Percentiles rank a stretch among this genome's conserved stretches.
Evolutionary conservation across 2,797 vertebrate species (phyloP).

Genomic region (Alcedo atthis): DNA sequence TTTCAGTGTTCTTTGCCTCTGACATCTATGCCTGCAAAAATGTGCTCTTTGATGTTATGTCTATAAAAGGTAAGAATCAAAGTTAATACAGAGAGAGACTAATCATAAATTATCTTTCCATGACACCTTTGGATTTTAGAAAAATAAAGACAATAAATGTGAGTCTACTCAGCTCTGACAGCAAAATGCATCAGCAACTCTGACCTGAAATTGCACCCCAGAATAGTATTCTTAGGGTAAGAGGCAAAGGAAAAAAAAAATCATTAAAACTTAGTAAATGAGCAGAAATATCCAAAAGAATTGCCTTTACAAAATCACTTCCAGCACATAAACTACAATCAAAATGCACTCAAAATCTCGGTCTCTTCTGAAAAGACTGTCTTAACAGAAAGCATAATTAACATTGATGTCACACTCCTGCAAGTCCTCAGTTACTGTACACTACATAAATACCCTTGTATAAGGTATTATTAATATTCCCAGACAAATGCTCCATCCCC

Average conservation of each 20-base stretch:
- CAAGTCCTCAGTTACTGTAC: constrained; percentile 60
- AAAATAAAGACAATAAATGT: constrained; percentile 1
- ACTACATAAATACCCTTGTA: constrained; percentile 36
- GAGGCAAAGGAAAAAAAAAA: neutral
- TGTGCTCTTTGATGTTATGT: neutral
- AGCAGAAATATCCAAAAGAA: neutral
- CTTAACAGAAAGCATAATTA: constrained; percentile 45
- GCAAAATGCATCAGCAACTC: neutral
- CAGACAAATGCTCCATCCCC: neutral
- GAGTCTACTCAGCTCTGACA: neutral
- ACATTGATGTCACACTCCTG: constrained; percentile 53
- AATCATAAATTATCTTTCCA: neutral
- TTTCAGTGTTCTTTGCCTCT: neutral
- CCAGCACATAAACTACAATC: neutral
- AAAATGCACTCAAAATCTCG: neutral
- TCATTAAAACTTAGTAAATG: neutral
- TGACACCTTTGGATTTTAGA: neutral
- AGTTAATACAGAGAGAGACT: neutral
- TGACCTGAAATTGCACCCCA: neutral
- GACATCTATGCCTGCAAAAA: neutral
- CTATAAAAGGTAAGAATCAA: constrained; percentile 9
- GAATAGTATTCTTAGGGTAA: neutral
- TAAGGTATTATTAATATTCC: constrained; percentile 48
- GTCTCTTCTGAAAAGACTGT: constrained; percentile 12
- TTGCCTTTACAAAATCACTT: neutral